Base-by-base conservation (phyloP, 2,888 invertebrate species). In the Himalopsyche anomala region DNA sequence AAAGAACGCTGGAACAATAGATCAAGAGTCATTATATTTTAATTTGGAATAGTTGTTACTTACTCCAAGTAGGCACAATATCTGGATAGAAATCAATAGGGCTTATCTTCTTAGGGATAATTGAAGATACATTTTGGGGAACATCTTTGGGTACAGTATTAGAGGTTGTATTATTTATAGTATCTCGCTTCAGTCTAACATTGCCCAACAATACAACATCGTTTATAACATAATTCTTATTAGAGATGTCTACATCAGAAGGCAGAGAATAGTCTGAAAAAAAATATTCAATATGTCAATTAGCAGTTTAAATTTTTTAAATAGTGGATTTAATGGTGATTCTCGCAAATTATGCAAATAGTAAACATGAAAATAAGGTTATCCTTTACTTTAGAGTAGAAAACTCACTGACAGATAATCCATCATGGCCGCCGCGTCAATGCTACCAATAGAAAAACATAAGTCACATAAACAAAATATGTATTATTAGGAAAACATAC, bases 181-280 rank as follows among this genome's bases (percentile, higher is more conserved):
- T 28, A 19, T 62, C 62, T 28, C 62, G 62, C 62, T 62, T 62
- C n/a, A 62, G 19, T 62, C 62, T 62, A 15, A 62, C 62, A 62
- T 62, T 62, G 28, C 62, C 62, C 19, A 62, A 62, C 62, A 62
- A 28, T 62, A 62, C 62, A 19, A 62, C 62, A 62, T 62, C 62
- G 4, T 62, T 11, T 62, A 62, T 62, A 19, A 19, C 19, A 62
- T 62, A 19, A 56, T 56, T 56, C 62, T 8, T 28, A 62, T 19
- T 62, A 11, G 62, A 19, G 15, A 15, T 15, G 12, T 15, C 51
- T 15, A 51, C 51, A 19, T 62, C 62, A 62, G 19, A 19, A 62
- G 62, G 62, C 62, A 62, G 62, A 19, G 62, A 19, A 62, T 62
- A 62, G 62, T 62, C 62, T 62, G 62, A 62, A 62, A 62, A 62